Evolutionary conservation across 1,140 invertebrate species (phyloP), one percentile per base, ranked within the genome.

Genomic region (Ceratosolen solmsi): DNA sequence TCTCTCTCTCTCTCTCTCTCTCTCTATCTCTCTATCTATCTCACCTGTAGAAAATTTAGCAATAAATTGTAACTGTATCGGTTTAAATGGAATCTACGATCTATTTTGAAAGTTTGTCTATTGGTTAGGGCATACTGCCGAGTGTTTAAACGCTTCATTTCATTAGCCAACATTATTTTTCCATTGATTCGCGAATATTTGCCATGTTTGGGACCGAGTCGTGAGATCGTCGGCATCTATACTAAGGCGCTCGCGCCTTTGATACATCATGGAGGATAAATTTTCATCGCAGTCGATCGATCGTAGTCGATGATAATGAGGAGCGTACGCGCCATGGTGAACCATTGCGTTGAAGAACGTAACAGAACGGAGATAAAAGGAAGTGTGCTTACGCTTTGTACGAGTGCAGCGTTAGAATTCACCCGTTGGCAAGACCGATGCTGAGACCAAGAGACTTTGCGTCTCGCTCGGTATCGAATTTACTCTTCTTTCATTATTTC

Each of bases 221-320:
- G 79, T 80, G 71, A 80, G 79, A 63, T 49, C 65, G 20, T 8
- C 56, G 38, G 13, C 41, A 15, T 22, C 51, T 11, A 46, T 5
- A 13, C 41, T 5, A 13, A 46, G 41, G 41, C 13, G 27, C 58
- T 60, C 58, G 60, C 36, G 9, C n/a, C 76, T 51, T 11, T 36
- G 41, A 5, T 13, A 22, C n/a, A 54, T 56, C 77, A 71, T 71
- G 63, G 51, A 56, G 68, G 68, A 80, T 80, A 80, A 80, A 80
- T 80, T 76, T 80, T 80, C 78, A 38, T n/a, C n/a, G n/a, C 27
- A 41, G 27, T 22, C 71, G 51, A 74, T 74, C 27, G 46, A 51
- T 33, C 51, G 5, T 1, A 38, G 36, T n/a, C 20, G 17, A 1
- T 22, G 63, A 68, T 71, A 49, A 46, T 49, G 41, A 71, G 2